Evolutionary conservation across 2,888 invertebrate species (phyloP), one percentile per base, ranked within the genome.

Genomic region (Thereva nobilitata): DNA sequence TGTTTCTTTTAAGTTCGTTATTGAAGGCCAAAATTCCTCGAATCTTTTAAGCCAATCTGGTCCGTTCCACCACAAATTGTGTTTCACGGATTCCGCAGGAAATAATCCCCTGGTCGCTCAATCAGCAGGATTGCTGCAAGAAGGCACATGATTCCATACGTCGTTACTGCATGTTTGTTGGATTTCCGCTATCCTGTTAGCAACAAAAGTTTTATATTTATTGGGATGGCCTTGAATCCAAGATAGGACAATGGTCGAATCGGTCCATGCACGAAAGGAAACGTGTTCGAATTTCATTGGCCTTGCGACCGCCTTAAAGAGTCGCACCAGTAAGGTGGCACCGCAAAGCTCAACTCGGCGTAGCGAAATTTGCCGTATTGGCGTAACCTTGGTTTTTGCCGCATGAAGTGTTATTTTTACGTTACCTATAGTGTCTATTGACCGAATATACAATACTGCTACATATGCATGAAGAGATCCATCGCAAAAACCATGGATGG

Each of bases 121-220:
- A 23, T 57, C 45, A 6, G 56, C 56, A 34, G 56, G 56, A 12
- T 56, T 56, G 34, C 41, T 44, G 5, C 44, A 4, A 9, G 57
- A 45, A 1, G 45, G 34, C n/a, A 57, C 57, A 41, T 56, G 44
- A 1, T 40, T 38, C 56, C 56, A 56, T 23, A 40, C 10, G 3
- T 56, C 44, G 3, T 6, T 38, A 10, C 4, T 7, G n/a, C 12
- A 35, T 44, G 37, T 4, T 35, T 10, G 70, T 66, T 75, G 74
- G 12, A 77, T 76, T 64, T 73, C 65, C 0, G 72, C 70, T 3
- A 77, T 73, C 47, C 76, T 61, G 67, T 77, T 77, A 1, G 73
- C 73, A 67, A 73, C 71, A 63, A 73, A 72, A 2, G 70, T 71
- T 55, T 69, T 63, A 50, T 63, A 69, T 35, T 52, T 52, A 35